Base-by-base conservation (phyloP, 2,797 vertebrate species). In the Ispidina picta region DNA sequence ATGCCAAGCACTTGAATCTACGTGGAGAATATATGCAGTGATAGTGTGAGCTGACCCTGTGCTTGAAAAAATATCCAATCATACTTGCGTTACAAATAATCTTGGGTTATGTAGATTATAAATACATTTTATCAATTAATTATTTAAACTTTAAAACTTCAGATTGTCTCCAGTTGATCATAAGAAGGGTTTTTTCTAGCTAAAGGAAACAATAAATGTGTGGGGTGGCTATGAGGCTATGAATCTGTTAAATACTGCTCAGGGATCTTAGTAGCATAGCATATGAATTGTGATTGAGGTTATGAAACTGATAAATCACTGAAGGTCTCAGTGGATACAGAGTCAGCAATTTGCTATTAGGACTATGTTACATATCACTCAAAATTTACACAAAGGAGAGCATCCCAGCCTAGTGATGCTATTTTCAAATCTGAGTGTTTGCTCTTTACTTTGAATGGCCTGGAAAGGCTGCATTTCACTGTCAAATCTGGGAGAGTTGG, bases 261-360 rank as follows among this genome's bases (percentile, higher is more conserved):
- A 77, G 92, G 78, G 84, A 89, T 65, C 66, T 59, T 75, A 79
- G 80, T 43, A 89, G 83, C 76, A 49, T 43, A 73, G 78, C 41
- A 3, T 12, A 43, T 31, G 74, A 91, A 60, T 84, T 95, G 88
- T 86, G 83, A 83, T 19, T 70, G 71, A 62, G 77, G 90, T 93
- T 94, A 93, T 94, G 91, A 93, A 96, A 86, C 86, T 83, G 91
- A 83, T 91, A 90, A 89, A 93, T 95, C 93, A 93, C 75, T 3
- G 28, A 12, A 33, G 19, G 77, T 60, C 95, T 83, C 59, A 0
- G 52, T 64, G 86, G 83, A 65, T 62, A 33, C 1, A 5, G 56
- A 86, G 86, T 89, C 93, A 94, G 86, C 86, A 52, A 63, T 86
- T 48, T 86, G 71, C 77, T 55, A 17, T 78, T 71, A 83, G 63